Base-by-base conservation (phyloP, 2,888 invertebrate genomes). In the Lacanobia wlatinum region DNA sequence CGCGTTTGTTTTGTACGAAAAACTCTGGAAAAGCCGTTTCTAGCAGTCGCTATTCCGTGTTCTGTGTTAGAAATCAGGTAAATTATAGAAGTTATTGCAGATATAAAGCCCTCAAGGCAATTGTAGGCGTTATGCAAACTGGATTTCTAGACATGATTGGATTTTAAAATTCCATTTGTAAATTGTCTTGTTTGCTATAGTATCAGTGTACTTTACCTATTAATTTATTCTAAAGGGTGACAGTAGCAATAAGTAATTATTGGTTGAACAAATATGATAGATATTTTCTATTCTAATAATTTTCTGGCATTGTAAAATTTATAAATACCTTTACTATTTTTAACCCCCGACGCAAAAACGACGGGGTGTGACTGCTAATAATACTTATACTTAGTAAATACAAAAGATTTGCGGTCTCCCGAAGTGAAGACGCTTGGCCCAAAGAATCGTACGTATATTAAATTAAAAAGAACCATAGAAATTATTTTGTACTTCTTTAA, bases 41-140 rank as follows among this genome's bases (percentile, higher is more conserved):
- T 21, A 53, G 10, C 23, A 28, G 14, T 12, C 0, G 10, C 21
- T 4, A 12, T 12, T 21, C 59, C 3, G 12, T 21, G 59, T 21
- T 59, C 59, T 59, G 21, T 59, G 21, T 38, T 40, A 16, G 50
- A 38, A n/a, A 40, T 66, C 77, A 66, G 69, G 66, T 81, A 80
- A 64, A 28, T 76, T 85, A 82, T 89, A 83, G 76, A 88, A 82
- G 69, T 88, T 87, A 76, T 79, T 89, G 73, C 78, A 80, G 34
- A 84, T 86, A 62, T 89, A 88, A 70, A 58, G 58, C 70, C 40
- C 40, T 38, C 43, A 70, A 78, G 74, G 78, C 28, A 74, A 55
- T 62, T 63, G 67, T 68, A 58, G 67, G 67, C 56, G 71, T 76
- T 38, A 23, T 46, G 38, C 48, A 67, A 48, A 64, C 55, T 34